Conservation (phyloP, 2,888 invertebrate species). For the Cheiracanthium punctorium region DNA sequence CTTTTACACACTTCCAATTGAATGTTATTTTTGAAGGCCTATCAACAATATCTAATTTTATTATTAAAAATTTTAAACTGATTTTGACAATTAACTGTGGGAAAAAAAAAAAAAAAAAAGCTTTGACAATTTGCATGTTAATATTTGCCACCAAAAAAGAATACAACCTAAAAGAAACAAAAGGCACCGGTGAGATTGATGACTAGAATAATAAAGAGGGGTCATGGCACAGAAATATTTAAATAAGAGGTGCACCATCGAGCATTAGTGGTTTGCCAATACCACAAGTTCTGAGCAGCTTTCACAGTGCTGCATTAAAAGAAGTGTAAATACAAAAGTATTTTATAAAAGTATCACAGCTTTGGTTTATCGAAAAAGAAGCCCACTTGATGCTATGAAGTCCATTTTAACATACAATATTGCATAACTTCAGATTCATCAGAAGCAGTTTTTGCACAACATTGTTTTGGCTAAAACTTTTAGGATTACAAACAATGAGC, state of each 20-base stretch:
- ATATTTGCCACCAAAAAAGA: conserved; percentile 14
- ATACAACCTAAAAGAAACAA: conserved; percentile 8
- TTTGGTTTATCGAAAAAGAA: not conserved
- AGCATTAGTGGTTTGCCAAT: not conserved
- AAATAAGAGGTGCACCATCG: not conserved
- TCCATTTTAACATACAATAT: not conserved
- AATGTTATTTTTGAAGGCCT: too few species aligned
- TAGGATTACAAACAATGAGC: not conserved
- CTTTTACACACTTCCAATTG: too few species aligned
- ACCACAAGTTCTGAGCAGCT: not conserved
- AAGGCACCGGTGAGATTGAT: conserved; percentile 27
- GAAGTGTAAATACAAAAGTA: not conserved
- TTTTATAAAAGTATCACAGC: conserved; percentile 2
- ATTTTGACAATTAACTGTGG: too few species aligned
- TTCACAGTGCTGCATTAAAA: not conserved
- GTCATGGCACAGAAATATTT: conserved; percentile 17
- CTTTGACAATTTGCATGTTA: too few species aligned
- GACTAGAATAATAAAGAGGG: conserved; percentile 17
- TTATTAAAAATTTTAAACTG: too few species aligned
- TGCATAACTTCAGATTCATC: not conserved
- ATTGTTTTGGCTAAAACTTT: too few species aligned
- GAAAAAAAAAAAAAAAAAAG: too few species aligned
- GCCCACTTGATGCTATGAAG: conserved; percentile 3
- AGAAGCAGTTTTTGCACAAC: not conserved
- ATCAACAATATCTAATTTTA: too few species aligned